Conservation (phyloP, 2,113 vertebrate species). For the Ailurus styani region DNA sequence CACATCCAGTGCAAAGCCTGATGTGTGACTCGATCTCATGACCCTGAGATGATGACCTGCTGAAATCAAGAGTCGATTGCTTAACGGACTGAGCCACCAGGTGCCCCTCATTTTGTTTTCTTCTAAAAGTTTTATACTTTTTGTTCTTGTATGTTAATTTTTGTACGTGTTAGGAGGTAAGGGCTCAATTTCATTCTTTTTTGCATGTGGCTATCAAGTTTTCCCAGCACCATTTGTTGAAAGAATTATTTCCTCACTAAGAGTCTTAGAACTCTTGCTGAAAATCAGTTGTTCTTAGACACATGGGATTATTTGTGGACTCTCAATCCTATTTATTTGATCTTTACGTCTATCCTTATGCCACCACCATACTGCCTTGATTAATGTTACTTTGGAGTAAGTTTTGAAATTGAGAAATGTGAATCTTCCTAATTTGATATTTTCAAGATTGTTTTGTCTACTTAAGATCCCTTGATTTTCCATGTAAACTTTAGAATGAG, state of each 20-base stretch:
- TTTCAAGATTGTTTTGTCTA: slow-evolving; percentile 17
- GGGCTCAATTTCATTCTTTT: neutral
- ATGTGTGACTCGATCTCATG: neutral
- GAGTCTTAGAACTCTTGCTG: neutral
- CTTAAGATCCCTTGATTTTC: neutral
- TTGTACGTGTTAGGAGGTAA: neutral
- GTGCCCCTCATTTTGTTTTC: neutral
- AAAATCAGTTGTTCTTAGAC: neutral
- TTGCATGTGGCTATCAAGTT: neutral
- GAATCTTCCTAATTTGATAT: neutral
- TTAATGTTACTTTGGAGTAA: neutral
- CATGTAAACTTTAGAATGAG: neutral
- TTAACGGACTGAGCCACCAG: neutral
- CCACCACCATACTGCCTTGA: neutral
- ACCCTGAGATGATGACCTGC: neutral
- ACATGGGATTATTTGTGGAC: neutral
- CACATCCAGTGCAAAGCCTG: neutral
- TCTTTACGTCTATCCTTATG: neutral
- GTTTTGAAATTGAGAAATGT: slow-evolving; percentile 7
- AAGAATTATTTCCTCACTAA: neutral
- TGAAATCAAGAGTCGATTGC: neutral
- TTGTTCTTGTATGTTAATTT: neutral
- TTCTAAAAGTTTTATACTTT: neutral
- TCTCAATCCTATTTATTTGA: neutral
- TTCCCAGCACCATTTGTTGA: neutral